Conservation (phyloP, 2,797 vertebrate species). For the Lacerta viridis region DNA sequence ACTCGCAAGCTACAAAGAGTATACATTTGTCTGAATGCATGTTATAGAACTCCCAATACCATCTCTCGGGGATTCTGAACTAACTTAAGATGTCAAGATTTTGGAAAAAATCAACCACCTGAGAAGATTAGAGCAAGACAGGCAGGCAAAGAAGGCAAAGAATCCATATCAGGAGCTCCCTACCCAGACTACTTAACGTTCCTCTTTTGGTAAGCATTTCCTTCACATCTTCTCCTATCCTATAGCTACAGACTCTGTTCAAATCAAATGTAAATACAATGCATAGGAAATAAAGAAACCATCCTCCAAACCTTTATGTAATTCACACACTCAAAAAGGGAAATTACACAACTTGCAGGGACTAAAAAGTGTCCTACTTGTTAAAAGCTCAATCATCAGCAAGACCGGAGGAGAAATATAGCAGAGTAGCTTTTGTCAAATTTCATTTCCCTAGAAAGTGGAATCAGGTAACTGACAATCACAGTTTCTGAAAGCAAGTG, state of each 20-base stretch:
- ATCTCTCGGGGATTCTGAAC: not conserved
- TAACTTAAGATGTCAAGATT: constrained; percentile 13
- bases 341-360: not conserved
- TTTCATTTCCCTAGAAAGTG: accelerated
- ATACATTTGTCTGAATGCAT: not conserved
- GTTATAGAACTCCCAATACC: not conserved
- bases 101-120: accelerated
- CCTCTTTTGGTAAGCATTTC: accelerated
- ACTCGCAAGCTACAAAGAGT: not conserved
- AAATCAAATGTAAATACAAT: not conserved
- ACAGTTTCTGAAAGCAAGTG: not conserved
- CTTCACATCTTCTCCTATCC: accelerated
- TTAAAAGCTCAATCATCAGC: not conserved
- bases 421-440: not conserved
- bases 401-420: not conserved
- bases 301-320: not conserved
- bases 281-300: not conserved
- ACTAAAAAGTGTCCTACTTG: not conserved
- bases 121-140: not conserved
- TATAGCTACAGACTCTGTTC: accelerated
- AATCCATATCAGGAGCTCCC: not conserved
- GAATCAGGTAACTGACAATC: accelerated
- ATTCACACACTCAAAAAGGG: not conserved
- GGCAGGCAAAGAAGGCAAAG: accelerated
- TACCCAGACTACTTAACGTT: accelerated